Conservation (phyloP, 1,140 invertebrate species). For the Aphelenchoides besseyi region DNA sequence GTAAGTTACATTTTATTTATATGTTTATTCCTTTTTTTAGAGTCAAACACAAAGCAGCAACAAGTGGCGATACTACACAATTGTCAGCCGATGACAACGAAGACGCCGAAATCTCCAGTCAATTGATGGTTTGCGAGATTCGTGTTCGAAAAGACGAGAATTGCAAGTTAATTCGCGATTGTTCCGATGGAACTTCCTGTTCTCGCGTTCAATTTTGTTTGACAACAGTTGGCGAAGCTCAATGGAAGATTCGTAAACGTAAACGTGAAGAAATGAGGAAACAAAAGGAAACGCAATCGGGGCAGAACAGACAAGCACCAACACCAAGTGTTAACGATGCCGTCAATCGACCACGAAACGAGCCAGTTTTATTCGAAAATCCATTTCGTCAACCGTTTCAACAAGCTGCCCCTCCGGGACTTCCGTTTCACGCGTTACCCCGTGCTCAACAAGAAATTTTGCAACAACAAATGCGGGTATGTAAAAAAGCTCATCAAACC, state of each 20-base stretch:
- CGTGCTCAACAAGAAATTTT: not conserved
- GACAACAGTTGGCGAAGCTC: not conserved
- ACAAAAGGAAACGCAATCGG: not conserved
- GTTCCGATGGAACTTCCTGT: not conserved
- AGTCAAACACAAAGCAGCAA: no score
- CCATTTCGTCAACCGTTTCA: not conserved
- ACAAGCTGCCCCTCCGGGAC: not conserved
- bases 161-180: slow-evolving; percentile 1
- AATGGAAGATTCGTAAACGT: slow-evolving; percentile 4
- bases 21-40: not conserved
- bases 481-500: not conserved
- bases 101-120: not conserved
- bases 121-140: no score
- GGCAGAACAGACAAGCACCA: not conserved
- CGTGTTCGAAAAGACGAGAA: no score
- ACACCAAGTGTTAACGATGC: not conserved
- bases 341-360: not conserved
- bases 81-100: slow-evolving; percentile 3
- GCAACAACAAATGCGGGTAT: slow-evolving; percentile 11
- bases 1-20: not conserved
- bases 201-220: not conserved
- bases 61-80: not conserved
- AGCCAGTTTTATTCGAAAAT: not conserved
- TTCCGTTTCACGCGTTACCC: not conserved
- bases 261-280: not conserved